Evolutionary conservation across 2,888 invertebrate species (phyloP).

Genomic region (Tenthredo scrophulariae): DNA sequence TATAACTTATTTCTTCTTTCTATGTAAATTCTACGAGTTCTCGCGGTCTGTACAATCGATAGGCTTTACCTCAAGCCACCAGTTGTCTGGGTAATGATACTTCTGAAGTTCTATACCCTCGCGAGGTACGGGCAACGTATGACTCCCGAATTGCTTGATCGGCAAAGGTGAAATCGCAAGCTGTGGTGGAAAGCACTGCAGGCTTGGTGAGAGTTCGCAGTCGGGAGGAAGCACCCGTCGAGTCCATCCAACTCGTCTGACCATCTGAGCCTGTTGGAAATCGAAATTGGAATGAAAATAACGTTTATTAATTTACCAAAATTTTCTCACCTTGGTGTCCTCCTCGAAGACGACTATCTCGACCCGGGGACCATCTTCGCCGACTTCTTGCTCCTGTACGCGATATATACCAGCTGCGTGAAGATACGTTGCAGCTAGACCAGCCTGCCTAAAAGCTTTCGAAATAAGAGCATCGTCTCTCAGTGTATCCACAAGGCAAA

Average conservation of each 20-base stretch:
- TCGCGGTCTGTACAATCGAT: conserved; percentile 75
- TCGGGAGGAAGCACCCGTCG: conserved; percentile 80
- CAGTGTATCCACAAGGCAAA: conserved; percentile 79
- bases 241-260: conserved; percentile 80
- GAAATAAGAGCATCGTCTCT: conserved; percentile 79
- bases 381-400: conserved; percentile 72
- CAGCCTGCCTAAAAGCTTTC: conserved; percentile 78
- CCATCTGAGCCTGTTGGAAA: conserved; percentile 75
- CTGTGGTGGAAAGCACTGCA: conserved; percentile 80
- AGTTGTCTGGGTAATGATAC: conserved; percentile 81
- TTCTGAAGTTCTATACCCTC: conserved; percentile 82
- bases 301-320: not conserved
- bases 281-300: conserved; percentile 18
- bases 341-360: conserved; percentile 80
- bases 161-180: conserved; percentile 79
- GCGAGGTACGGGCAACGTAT: conserved; percentile 79
- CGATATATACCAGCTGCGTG: conserved; percentile 79
- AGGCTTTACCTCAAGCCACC: conserved; percentile 80
- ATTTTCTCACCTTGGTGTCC: conserved; percentile 75
- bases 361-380: conserved; percentile 73
- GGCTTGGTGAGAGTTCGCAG: conserved; percentile 78
- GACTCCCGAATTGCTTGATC: conserved; percentile 77
- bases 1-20: not conserved
- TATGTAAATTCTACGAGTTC: conserved; percentile 48
- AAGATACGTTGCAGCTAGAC: conserved; percentile 78